Evolutionary conservation across 2,113 vertebrate genomes (phyloP).

Genomic region (Leucosticte australis): DNA sequence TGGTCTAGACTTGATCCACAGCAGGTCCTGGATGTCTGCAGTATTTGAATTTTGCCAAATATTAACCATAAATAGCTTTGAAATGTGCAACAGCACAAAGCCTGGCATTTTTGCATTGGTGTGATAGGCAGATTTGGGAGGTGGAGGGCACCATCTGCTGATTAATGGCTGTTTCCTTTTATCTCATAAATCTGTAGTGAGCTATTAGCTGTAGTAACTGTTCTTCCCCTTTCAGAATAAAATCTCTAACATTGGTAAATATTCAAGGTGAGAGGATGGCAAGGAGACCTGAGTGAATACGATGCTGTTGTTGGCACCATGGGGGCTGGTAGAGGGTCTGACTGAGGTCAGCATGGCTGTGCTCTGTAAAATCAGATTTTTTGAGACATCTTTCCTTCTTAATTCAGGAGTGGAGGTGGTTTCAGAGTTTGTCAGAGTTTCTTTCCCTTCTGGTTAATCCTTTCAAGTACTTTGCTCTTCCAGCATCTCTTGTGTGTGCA

Average conservation of each 20-base stretch:
- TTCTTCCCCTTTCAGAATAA: background rate
- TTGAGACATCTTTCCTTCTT: background rate
- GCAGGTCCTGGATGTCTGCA: background rate
- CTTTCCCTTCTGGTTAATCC: background rate
- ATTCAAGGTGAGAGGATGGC: background rate
- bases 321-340: background rate
- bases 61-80: background rate
- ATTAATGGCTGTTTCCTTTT: background rate
- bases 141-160: background rate
- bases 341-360: background rate
- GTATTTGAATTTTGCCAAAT: background rate
- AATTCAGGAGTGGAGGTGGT: background rate
- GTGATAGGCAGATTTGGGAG: background rate
- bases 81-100: background rate
- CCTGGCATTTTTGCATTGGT: background rate
- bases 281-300: background rate
- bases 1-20: background rate
- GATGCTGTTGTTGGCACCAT: background rate
- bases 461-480: background rate
- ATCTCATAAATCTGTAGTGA: background rate
- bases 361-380: background rate
- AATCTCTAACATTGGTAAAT: background rate
- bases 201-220: background rate
- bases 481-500: fast-evolving
- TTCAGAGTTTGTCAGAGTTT: background rate